Evolutionary conservation across 2,113 vertebrate genomes (phyloP).

Genomic region (Agapornis roseicollis): DNA sequence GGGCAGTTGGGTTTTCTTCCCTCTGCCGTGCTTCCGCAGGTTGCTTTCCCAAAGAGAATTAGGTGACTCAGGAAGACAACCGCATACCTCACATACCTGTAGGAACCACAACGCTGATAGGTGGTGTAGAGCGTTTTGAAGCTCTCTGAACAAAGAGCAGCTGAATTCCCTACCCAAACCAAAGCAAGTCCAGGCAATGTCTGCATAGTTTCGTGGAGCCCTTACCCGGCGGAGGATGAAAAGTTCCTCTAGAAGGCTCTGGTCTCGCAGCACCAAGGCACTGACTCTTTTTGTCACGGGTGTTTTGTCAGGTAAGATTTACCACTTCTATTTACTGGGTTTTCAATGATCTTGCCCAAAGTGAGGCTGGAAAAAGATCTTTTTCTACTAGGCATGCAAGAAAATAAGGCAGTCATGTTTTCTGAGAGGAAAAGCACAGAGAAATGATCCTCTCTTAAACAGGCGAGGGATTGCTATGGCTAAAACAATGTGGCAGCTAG

Average conservation of each 20-base stretch:
- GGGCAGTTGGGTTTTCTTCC: not conserved
- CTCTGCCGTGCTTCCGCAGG: not conserved
- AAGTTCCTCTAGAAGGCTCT: conserved; percentile 21
- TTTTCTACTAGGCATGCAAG: not conserved
- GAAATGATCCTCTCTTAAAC: not conserved
- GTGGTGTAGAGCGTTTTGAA: conserved; percentile 46
- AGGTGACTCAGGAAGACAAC: conserved; percentile 37
- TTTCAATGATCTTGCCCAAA: not conserved
- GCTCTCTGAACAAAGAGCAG: conserved; percentile 62
- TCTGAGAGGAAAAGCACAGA: not conserved
- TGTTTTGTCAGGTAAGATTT: conserved; percentile 58
- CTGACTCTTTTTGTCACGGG: not conserved
- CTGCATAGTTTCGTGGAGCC: conserved; percentile 71
- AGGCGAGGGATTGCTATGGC: not conserved
- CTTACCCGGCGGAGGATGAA: conserved; percentile 27
- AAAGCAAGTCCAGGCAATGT: conserved; percentile 79
- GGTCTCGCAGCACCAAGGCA: conserved; percentile 31
- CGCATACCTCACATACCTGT: not conserved
- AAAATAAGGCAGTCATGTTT: not conserved
- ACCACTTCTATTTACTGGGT: not conserved
- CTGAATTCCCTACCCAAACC: conserved; percentile 70
- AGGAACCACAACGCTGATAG: conserved; percentile 16
- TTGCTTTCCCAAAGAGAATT: conserved; percentile 61
- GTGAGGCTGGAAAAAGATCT: not conserved
- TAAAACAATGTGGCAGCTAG: not conserved